Evolutionary conservation across 2,113 vertebrate species (phyloP), one percentile per base, ranked within the genome.

Genomic region (Colaptes auratus): DNA sequence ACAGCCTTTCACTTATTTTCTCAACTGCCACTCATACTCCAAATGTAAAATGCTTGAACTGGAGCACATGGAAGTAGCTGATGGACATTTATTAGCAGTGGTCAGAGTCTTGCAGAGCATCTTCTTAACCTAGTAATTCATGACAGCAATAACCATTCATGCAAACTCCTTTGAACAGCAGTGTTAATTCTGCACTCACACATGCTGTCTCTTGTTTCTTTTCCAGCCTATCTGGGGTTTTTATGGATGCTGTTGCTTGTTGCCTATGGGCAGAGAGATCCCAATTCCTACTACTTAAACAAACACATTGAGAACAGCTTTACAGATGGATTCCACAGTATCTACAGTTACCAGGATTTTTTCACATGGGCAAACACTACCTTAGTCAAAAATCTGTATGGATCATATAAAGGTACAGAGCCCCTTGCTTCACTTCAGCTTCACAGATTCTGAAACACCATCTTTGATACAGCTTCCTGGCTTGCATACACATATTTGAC

Each of bases 171-270:
- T 69, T 53, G 48, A 87, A 72, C 35, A 44, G 70, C 25, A 33
- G 36, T 36, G 27, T 33, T 82, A 70, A 65, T n/a, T 58, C 88
- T 93, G 76, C 81, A 39, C 63, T 95, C 63, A 58, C 7, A 3
- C 19, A 10, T 48, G 10, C n/a, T 82, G 12, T 79, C 19, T 55
- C 53, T 56, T 86, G 7, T 48, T 24, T 58, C 76, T 89, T 64
- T 95, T 97, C 59, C 97, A 99, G 99, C 97, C 7, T 99, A 99
- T 65, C 42, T 98, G 48, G 99, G 98, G 19, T 99, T 99, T 96
- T 97, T 99, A 96, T 99, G 99, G 99, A 98, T 99, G 98, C 95
- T 99, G 75, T 97, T 99, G 65, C 92, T 99, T 85, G 98, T 99
- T 82, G 98, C 99, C 44, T 99, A 99, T 1, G 98, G 99, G 46